These are phyloP conservation scores for Tanypteryx hageni DNA, from an alignment of 2,888 invertebrate genomes.

Conservation along the genomic window DNA sequence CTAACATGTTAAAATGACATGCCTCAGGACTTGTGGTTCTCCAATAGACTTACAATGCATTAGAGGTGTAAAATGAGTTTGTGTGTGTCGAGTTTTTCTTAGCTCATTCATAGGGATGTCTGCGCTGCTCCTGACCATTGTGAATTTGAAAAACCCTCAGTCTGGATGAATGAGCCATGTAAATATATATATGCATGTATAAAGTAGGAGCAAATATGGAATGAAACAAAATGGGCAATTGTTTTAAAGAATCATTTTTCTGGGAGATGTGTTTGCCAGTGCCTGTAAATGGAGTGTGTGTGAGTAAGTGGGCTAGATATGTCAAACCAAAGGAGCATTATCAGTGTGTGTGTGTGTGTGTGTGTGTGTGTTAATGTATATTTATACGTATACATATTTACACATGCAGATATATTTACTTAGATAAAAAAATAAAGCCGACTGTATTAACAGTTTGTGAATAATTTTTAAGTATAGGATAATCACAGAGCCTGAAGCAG, in stretches of 20 bases:
- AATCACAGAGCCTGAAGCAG: slow-evolving; percentile 28
- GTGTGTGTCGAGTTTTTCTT: slow-evolving; percentile 11
- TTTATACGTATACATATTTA: slow-evolving; percentile 30
- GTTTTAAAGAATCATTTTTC: slow-evolving; percentile 17
- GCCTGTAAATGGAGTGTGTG: slow-evolving; percentile 51
- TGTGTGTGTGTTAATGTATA: slow-evolving; percentile 1
- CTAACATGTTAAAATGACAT: not conserved
- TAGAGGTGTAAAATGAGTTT: slow-evolving; percentile 14
- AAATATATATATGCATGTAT: slow-evolving; percentile 7
- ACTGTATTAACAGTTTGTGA: slow-evolving; percentile 53
- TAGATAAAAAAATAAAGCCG: slow-evolving; percentile 24
- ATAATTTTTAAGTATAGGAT: slow-evolving; percentile 55
- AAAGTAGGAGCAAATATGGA: not conserved
- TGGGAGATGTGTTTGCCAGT: slow-evolving; percentile 49
- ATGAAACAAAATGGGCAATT: not conserved
- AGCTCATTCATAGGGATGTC: not conserved
- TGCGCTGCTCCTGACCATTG: not conserved
- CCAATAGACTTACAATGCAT: not conserved
- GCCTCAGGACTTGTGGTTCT: slow-evolving; percentile 19
- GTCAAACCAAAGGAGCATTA: slow-evolving; percentile 48
- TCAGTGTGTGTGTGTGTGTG: not conserved
- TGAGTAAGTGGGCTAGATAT: not conserved
- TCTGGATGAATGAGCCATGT: slow-evolving; percentile 10
- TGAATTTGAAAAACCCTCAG: not conserved
- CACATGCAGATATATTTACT: slow-evolving; percentile 57